phyloP scores from a whole-genome alignment of 2,113 vertebrate species.

The Actinemys pallida region DNA sequence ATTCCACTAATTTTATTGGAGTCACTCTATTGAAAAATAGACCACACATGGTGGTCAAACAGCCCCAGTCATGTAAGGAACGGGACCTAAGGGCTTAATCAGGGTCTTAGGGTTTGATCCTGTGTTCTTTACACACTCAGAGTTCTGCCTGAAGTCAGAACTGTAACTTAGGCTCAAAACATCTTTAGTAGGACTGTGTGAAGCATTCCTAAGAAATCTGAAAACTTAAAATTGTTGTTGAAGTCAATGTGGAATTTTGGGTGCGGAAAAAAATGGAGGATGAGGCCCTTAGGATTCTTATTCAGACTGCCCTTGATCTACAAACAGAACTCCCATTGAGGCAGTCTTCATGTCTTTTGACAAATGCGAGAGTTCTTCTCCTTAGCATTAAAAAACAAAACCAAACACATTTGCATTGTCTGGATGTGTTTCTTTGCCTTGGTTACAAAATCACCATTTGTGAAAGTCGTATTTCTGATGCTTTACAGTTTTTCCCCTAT shows the following conservation, averaged over 20 bases:
- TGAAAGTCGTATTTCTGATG: slow-evolving; percentile 18
- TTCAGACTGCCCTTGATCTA: neutral
- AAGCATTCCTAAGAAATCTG: neutral
- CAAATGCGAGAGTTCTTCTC: neutral
- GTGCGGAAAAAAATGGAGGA: neutral
- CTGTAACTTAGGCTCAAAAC: neutral
- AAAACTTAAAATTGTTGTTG: neutral
- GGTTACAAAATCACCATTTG: slow-evolving; percentile 24
- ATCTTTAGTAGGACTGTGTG: neutral
- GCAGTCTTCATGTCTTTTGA: neutral
- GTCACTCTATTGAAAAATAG: neutral
- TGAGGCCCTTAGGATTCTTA: neutral
- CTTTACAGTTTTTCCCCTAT: neutral
- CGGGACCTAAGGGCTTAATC: neutral
- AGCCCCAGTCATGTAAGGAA: neutral
- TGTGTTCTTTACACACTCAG: neutral
- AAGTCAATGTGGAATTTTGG: neutral
- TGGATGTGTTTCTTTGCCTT: slow-evolving; percentile 7
- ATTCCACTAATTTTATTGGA: neutral
- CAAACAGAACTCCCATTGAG: neutral
- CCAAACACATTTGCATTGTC: neutral
- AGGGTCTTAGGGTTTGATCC: neutral
- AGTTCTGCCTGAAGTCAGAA: neutral
- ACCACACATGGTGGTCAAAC: neutral
- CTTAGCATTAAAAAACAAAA: neutral